Conservation (phyloP, 1,140 invertebrate species). For the Danaus plexippus region DNA sequence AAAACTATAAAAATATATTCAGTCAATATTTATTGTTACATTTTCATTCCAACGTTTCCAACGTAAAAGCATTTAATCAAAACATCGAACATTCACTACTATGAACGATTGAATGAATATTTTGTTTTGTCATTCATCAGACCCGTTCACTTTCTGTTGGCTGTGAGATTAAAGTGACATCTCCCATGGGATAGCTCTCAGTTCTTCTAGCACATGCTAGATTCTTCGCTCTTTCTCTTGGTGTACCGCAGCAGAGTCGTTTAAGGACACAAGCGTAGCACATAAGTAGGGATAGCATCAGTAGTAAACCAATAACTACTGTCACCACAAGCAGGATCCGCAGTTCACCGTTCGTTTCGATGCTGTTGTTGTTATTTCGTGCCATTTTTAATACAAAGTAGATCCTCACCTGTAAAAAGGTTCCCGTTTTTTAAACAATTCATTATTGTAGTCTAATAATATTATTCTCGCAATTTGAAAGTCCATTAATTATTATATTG, state of each 20-base stretch:
- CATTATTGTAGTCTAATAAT: no score
- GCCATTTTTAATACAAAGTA: constrained; percentile 35
- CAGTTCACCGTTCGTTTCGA: constrained; percentile 65
- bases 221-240: constrained; percentile 55
- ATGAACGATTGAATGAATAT: no score
- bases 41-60: no score
- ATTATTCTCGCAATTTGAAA: no score
- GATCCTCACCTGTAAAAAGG: constrained; percentile 23
- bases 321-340: constrained; percentile 69
- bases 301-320: constrained; percentile 65
- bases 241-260: constrained; percentile 65
- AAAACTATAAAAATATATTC: no score
- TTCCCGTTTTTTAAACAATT: no score
- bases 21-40: no score
- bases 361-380: constrained; percentile 33
- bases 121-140: constrained; percentile 19
- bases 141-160: constrained; percentile 71
- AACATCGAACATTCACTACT: neutral
- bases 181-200: constrained; percentile 69
- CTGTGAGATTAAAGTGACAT: constrained; percentile 69
- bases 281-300: constrained; percentile 70
- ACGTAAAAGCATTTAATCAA: no score
- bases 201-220: constrained; percentile 44
- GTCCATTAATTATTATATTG: no score
- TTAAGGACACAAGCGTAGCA: constrained; percentile 73